phyloP scores from a whole-genome alignment of 2,113 vertebrate species.

The Larimichthys crocea region DNA sequence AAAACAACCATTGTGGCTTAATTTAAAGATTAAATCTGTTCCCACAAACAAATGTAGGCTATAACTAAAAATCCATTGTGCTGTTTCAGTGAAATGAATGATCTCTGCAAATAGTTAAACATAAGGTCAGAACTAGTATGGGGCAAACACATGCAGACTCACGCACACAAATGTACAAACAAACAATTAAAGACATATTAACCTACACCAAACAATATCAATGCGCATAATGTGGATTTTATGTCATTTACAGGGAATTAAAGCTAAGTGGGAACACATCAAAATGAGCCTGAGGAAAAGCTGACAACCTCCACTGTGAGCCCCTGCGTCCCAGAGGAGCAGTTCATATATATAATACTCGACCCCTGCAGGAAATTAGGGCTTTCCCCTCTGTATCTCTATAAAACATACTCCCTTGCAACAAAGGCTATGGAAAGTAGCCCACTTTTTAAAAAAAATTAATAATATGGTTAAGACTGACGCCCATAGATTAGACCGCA shows the following conservation, averaged over 20 bases:
- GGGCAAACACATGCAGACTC: not conserved
- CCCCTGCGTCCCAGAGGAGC: constrained; percentile 56
- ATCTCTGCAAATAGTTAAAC: constrained; percentile 19
- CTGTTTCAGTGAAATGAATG: constrained; percentile 1
- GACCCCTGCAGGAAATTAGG: constrained; percentile 72
- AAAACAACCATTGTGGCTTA: constrained; percentile 26
- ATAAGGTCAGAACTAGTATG: not conserved
- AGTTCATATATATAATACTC: constrained; percentile 66
- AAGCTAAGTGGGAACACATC: constrained; percentile 47
- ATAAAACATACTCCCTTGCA: constrained; percentile 72
- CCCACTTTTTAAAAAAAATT: constrained; percentile 61
- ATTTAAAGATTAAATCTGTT: constrained; percentile 32
- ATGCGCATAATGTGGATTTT: constrained; percentile 39
- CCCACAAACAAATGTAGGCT: constrained; percentile 20
- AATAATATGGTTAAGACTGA: constrained; percentile 79
- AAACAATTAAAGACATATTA: constrained; percentile 44
- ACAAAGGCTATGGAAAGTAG: constrained; percentile 72
- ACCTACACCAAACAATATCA: constrained; percentile 31
- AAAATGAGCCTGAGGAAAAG: constrained; percentile 64
- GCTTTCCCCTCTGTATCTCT: constrained; percentile 70
- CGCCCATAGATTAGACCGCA: constrained; percentile 71
- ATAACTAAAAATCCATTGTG: constrained; percentile 18
- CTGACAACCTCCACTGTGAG: constrained; percentile 61
- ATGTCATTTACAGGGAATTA: constrained; percentile 64
- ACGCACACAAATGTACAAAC: constrained; percentile 18